Conservation (phyloP, 2,113 vertebrate genomes). For the Megaptera novaeangliae region DNA sequence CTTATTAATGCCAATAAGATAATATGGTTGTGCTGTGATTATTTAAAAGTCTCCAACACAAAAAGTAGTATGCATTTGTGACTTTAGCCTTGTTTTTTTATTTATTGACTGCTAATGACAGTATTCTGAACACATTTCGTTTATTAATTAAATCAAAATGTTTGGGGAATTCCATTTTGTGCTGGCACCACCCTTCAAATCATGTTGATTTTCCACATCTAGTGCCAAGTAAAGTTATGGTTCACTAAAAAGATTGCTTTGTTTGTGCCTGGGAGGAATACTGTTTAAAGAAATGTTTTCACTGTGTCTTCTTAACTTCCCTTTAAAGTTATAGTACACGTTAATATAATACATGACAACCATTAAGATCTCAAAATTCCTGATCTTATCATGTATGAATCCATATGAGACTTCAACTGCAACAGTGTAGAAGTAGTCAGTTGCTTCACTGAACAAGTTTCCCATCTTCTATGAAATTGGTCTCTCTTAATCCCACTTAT, state of each 20-base stretch:
- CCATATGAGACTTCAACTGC: background rate
- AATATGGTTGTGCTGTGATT: background rate
- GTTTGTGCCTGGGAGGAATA: background rate
- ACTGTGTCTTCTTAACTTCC: background rate
- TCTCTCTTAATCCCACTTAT: background rate
- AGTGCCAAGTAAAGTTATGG: background rate
- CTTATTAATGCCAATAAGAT: background rate
- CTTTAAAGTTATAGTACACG: background rate
- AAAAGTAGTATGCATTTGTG: background rate
- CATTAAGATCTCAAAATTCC: background rate
- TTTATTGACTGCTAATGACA: background rate
- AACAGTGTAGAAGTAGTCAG: background rate
- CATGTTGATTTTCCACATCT: background rate
- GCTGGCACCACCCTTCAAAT: background rate
- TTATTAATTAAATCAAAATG: constrained; percentile 25
- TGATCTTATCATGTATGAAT: background rate
- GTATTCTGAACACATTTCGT: background rate
- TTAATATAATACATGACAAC: background rate
- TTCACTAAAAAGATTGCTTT: background rate
- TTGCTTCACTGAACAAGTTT: background rate
- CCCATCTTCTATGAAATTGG: background rate
- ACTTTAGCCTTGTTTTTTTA: background rate
- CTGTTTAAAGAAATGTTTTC: background rate
- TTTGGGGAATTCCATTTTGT: background rate
- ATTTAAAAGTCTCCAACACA: background rate